Conservation (phyloP, 2,113 vertebrate species). For the Cyphomyrus discorhynchus region DNA sequence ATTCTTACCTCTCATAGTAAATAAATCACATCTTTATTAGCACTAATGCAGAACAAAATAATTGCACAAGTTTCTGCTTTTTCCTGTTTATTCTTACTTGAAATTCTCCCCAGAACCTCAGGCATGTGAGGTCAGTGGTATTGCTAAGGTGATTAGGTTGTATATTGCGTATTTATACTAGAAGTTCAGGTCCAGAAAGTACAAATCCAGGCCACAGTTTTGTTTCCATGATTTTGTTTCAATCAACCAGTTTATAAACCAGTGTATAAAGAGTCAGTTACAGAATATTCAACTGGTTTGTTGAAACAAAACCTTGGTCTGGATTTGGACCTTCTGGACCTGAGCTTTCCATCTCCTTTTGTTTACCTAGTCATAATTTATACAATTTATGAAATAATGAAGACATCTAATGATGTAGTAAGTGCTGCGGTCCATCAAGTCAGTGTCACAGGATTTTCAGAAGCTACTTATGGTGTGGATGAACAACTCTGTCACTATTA, state of each 20-base stretch:
- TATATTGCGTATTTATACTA: background rate
- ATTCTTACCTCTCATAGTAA: background rate
- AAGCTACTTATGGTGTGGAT: background rate
- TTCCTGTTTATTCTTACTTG: background rate
- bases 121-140: background rate
- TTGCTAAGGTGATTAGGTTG: background rate
- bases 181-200: background rate
- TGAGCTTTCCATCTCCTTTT: background rate
- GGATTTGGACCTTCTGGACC: background rate
- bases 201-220: background rate
- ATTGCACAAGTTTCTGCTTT: background rate
- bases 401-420: background rate
- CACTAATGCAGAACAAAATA: background rate
- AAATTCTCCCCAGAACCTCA: background rate
- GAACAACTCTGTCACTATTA: background rate
- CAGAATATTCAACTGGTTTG: background rate
- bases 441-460: background rate
- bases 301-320: background rate
- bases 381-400: background rate
- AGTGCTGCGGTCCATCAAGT: background rate
- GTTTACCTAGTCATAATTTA: background rate
- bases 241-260: background rate
- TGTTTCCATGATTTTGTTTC: background rate
- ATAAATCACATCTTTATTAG: background rate
- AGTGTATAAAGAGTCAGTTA: too few species aligned